Evolutionary conservation across 1,140 invertebrate species (phyloP).

Genomic region (Eumaeus atala): DNA sequence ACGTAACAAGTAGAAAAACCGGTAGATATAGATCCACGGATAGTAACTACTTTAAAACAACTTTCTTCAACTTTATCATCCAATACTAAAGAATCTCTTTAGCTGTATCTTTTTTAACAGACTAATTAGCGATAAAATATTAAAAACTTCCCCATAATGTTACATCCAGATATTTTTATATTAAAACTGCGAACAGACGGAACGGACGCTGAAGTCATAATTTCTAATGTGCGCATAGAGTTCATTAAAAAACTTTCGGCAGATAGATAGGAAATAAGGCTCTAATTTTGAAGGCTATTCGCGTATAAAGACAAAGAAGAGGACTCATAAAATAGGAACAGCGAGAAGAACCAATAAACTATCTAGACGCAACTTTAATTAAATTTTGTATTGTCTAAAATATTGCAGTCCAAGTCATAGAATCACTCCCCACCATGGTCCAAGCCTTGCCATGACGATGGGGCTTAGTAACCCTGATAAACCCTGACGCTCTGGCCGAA

Average conservation of each 20-base stretch:
- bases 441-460: too few species aligned
- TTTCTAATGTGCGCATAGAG: not conserved
- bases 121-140: not conserved
- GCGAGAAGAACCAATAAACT: conserved; percentile 46
- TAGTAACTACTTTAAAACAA: too few species aligned
- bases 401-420: conserved; percentile 21
- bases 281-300: conserved; percentile 18
- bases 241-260: conserved; percentile 13
- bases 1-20: too few species aligned
- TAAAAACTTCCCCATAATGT: conserved; percentile 1
- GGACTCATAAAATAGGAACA: conserved; percentile 37
- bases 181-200: not conserved
- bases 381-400: conserved; percentile 51
- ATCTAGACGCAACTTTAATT: conserved; percentile 47
- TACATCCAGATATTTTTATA: not conserved
- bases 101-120: not conserved
- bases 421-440: too few species aligned
- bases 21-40: too few species aligned
- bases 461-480: too few species aligned
- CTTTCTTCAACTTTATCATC: too few species aligned
- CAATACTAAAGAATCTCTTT: too few species aligned
- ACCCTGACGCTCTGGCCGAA: too few species aligned
- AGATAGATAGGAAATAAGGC: conserved; percentile 9
- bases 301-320: conserved; percentile 29
- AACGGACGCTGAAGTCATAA: not conserved